Percentiles rank a stretch among this genome's conserved stretches.
Conservation (phyloP, 1,140 invertebrate species). For the Drosophila chauvacae region DNA sequence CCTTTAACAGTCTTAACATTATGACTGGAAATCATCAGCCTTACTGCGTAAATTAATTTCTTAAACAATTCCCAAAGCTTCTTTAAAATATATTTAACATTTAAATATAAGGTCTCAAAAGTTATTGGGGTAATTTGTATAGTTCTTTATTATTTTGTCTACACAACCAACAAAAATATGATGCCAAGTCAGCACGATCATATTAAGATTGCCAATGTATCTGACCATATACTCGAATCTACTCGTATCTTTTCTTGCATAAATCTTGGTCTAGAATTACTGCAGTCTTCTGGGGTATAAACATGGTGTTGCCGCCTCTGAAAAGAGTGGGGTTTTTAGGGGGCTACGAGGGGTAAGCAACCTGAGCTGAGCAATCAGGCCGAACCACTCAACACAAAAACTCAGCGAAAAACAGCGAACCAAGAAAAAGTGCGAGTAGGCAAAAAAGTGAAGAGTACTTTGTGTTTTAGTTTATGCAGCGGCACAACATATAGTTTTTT, state of each 20-base stretch:
- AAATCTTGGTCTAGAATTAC: constrained; percentile 31
- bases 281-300: constrained; percentile 20
- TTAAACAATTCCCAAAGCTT: too few species aligned
- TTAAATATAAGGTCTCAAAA: too few species aligned
- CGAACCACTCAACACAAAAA: constrained; percentile 48
- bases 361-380: constrained; percentile 76
- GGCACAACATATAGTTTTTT: constrained; percentile 56
- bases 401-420: constrained; percentile 30
- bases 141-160: too few species aligned
- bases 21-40: too few species aligned
- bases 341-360: constrained; percentile 33
- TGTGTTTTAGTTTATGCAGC: constrained; percentile 69
- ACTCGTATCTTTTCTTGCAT: constrained; percentile 1
- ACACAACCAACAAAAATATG: not conserved
- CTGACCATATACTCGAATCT: not conserved
- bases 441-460: constrained; percentile 56
- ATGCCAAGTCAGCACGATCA: constrained; percentile 10
- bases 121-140: too few species aligned
- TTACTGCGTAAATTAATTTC: too few species aligned
- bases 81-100: too few species aligned
- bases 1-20: too few species aligned
- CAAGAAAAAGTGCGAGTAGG: constrained; percentile 27
- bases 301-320: constrained; percentile 15
- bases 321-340: not conserved
- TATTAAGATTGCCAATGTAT: not conserved